Percentiles rank a stretch among this genome's conserved stretches.
phyloP scores from a whole-genome alignment of 2,113 vertebrate species.

The Nothoprocta perdicaria region DNA sequence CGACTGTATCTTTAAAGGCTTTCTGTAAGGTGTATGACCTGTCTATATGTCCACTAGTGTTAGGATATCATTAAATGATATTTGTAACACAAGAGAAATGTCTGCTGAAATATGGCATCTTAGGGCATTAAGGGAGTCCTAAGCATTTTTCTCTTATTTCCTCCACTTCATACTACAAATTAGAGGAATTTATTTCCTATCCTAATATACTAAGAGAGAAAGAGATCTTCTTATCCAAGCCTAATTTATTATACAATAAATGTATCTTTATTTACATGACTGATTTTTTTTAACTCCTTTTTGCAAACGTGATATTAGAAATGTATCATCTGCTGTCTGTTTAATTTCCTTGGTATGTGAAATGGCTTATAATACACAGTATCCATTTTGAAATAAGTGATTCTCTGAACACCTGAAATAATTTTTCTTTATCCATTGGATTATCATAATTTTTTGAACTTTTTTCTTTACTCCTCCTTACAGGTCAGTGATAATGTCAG shows the following conservation, averaged over 20 bases:
- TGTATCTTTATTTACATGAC: neutral
- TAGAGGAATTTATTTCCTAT: neutral
- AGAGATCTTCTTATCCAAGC: neutral
- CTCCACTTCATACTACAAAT: conserved; percentile 68
- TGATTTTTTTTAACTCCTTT: neutral
- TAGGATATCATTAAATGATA: neutral
- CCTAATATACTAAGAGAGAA: neutral
- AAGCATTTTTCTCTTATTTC: conserved; percentile 58
- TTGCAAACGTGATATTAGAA: neutral
- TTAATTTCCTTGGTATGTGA: neutral
- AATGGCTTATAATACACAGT: neutral
- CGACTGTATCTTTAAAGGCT: conserved; percentile 24
- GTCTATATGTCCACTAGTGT: neutral
- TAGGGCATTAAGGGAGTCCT: neutral
- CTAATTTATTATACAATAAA: neutral
- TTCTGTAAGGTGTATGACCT: conserved; percentile 23
- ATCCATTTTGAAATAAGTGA: neutral
- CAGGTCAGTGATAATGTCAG: neutral
- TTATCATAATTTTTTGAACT: neutral
- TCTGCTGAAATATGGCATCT: neutral
- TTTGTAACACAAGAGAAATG: neutral
- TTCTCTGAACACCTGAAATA: neutral
- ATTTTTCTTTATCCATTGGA: conserved; percentile 1
- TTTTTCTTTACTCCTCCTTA: neutral
- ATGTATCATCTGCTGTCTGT: neutral